These are phyloP conservation scores for Lepidurus arcticus DNA, from an alignment of 1,140 invertebrate species.

Conservation along the genomic window DNA sequence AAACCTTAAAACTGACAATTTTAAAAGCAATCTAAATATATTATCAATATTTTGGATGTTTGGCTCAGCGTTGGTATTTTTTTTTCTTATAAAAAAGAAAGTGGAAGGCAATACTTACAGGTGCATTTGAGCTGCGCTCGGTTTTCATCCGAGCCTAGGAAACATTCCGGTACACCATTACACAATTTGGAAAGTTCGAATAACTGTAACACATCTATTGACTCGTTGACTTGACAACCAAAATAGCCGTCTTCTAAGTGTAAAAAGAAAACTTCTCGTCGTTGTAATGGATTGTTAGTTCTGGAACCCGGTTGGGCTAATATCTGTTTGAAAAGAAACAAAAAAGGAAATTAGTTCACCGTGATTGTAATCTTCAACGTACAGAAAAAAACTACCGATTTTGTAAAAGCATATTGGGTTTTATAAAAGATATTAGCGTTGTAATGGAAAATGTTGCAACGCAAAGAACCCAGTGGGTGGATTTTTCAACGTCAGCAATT, in stretches of 20 bases:
- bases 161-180: slow-evolving; percentile 83
- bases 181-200: slow-evolving; percentile 91
- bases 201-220: slow-evolving; percentile 85
- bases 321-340: neutral
- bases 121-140: slow-evolving; percentile 85
- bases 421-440: no score
- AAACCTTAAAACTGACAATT: no score
- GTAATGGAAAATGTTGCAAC: no score
- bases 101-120: slow-evolving; percentile 55
- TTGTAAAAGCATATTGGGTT: no score
- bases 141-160: slow-evolving; percentile 82
- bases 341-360: neutral
- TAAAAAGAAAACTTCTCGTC: slow-evolving; percentile 89
- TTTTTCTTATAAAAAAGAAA: neutral
- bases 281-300: slow-evolving; percentile 46
- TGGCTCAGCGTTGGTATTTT: neutral
- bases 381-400: neutral
- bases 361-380: neutral
- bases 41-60: neutral
- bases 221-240: slow-evolving; percentile 94
- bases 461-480: no score
- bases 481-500: no score
- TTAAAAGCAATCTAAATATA: no score
- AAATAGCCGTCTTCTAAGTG: slow-evolving; percentile 95
- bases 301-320: slow-evolving; percentile 1